Evolutionary conservation across 2,888 invertebrate genomes (phyloP), one percentile per base, ranked within the genome.

Genomic region (Arge pagana): DNA sequence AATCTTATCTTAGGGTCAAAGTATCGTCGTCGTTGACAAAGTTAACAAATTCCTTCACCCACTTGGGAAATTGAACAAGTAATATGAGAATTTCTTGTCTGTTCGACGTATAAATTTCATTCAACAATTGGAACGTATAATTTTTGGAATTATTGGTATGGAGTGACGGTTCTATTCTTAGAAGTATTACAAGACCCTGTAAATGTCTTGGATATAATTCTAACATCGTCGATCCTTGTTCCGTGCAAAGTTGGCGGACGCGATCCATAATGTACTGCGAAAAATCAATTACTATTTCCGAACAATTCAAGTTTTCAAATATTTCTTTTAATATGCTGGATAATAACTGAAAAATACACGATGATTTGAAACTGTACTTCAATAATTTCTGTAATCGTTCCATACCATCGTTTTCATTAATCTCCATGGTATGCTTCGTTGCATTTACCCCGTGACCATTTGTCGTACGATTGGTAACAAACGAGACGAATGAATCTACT

Each of bases 151-250:
- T 53, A 4, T 7, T 7, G 1, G 68, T 60, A 30, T 71, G 68
- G 52, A 61, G 19, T 5, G 13, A n/a, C 10, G 68, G 66, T 7
- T 63, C 59, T 36, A 72, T 71, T 50, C 54, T 54, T 8, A 74
- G 50, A 41, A 74, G 58, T 49, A 71, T 59, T 2, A 69, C 54
- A 37, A 59, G 58, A 6, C 60, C 60, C 42, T 66, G 70, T 30
- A 69, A 55, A 26, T 59, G 52, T 6, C 48, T 57, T 3, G 74
- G 73, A 61, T 74, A 74, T 13, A 74, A 64, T 52, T 72, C 67
- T 36, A 71, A 16, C 26, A 64, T 59, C 33, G 66, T 60, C 55
- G 60, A 64, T 5, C 53, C 39, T 1, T 40, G 39, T 16, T 50
- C 49, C 26, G 52, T 23, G 19, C 69, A 70, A 35, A 43, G 31